Conservation (phyloP, 37 sponge, comb jelly and placozoan genomes). For the Agelas oroides region DNA sequence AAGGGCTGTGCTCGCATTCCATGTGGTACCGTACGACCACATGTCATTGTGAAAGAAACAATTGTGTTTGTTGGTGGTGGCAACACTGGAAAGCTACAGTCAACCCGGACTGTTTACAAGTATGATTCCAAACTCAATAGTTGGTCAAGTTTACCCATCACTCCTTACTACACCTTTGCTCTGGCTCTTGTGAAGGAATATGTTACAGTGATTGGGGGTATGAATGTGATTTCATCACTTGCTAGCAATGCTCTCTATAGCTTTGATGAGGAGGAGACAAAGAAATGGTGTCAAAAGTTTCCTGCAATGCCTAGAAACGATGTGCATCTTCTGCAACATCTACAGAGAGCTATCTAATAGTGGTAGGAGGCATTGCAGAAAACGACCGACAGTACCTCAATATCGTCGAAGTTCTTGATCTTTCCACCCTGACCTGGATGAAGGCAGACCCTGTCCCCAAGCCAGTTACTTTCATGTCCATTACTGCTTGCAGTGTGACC, state of each 20-base stretch:
- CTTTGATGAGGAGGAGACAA: slow-evolving; percentile 19
- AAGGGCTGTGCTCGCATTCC: slow-evolving; percentile 16
- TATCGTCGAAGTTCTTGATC: slow-evolving; percentile 27
- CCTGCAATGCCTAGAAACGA: slow-evolving; percentile 28
- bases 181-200: slow-evolving; percentile 3
- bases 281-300: slow-evolving; percentile 11
- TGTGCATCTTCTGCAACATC: slow-evolving; percentile 3
- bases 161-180: slow-evolving; percentile 18
- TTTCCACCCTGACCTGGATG: neutral
- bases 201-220: slow-evolving; percentile 8
- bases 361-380: slow-evolving; percentile 24
- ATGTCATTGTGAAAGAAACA: neutral
- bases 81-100: neutral
- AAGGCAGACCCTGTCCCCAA: neutral
- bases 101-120: slow-evolving; percentile 13
- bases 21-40: slow-evolving; percentile 33
- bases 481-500: slow-evolving; percentile 2
- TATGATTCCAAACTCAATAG: neutral
- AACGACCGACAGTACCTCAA: neutral
- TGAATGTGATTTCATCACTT: neutral
- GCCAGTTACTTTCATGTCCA: slow-evolving; percentile 33
- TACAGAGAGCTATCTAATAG: neutral
- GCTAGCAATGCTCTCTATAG: neutral
- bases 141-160: slow-evolving; percentile 19
- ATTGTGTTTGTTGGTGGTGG: slow-evolving; percentile 33